Conservation (phyloP, 1,140 invertebrate species). For the Bombus picipes region DNA sequence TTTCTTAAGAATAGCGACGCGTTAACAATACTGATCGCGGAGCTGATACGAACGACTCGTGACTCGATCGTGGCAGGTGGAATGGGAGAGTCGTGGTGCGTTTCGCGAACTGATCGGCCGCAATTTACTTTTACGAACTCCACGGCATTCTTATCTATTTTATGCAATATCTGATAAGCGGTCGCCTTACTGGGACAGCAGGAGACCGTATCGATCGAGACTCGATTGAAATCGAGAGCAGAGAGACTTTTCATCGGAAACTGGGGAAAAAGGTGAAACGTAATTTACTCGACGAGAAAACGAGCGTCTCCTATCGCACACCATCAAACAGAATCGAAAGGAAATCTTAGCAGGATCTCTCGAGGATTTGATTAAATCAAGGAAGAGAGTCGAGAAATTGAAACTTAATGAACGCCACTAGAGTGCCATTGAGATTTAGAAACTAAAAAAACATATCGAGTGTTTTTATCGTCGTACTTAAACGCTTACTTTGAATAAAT, state of each 20-base stretch:
- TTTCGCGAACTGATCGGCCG: neutral
- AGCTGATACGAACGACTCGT: neutral
- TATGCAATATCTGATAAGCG: conserved; percentile 38
- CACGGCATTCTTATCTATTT: conserved; percentile 19
- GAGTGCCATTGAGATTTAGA: neutral
- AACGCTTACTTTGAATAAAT: too few species aligned
- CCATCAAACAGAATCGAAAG: neutral
- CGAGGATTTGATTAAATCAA: neutral
- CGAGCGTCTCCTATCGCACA: neutral
- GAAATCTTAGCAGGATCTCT: neutral
- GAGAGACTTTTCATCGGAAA: neutral
- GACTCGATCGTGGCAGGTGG: neutral
- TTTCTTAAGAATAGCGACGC: neutral
- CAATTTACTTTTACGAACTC: conserved; percentile 15
- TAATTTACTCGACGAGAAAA: conserved; percentile 15
- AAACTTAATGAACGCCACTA: neutral
- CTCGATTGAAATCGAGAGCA: conserved; percentile 22
- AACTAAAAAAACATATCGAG: too few species aligned
- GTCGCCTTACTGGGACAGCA: neutral
- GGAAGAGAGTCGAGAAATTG: neutral
- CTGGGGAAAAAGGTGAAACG: neutral
- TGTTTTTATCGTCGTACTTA: neutral
- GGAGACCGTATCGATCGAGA: conserved; percentile 8
- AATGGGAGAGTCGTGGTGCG: too few species aligned
- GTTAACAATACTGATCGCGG: neutral